phyloP scores from a whole-genome alignment of 2,797 vertebrate genomes.

The Labeo calbasu region DNA sequence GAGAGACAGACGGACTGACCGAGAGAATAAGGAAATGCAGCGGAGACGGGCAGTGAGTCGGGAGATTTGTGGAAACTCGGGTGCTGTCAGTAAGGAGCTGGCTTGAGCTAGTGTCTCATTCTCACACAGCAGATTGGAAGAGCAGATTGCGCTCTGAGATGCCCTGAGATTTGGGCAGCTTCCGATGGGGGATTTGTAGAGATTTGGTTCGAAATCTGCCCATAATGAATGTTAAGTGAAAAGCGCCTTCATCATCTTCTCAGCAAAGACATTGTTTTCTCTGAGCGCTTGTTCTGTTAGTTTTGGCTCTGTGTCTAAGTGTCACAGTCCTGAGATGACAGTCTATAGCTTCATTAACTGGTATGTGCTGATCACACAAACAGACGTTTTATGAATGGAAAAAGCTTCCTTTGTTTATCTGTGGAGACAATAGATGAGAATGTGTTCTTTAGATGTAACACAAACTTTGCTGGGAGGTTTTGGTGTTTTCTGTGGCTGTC shows the following conservation, averaged over 20 bases:
- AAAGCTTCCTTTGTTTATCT: slow-evolving; percentile 25
- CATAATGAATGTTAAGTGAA: slow-evolving; percentile 65
- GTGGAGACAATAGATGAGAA: slow-evolving; percentile 6
- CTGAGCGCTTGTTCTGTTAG: slow-evolving; percentile 38
- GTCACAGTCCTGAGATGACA: slow-evolving; percentile 24
- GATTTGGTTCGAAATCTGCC: slow-evolving; percentile 68
- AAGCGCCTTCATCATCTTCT: slow-evolving; percentile 42
- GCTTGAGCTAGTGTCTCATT: slow-evolving; percentile 35
- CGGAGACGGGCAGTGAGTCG: slow-evolving; percentile 3
- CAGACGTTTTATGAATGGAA: slow-evolving; percentile 20
- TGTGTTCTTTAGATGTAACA: neutral
- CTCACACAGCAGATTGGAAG: slow-evolving; percentile 68
- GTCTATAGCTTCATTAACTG: slow-evolving; percentile 25
- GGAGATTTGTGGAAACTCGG: slow-evolving; percentile 36
- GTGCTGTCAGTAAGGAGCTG: slow-evolving; percentile 52
- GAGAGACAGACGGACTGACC: slow-evolving; percentile 4
- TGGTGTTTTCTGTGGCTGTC: neutral
- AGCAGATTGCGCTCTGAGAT: slow-evolving; percentile 72
- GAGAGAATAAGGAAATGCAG: slow-evolving; percentile 24
- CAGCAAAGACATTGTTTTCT: slow-evolving; percentile 51
- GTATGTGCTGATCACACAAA: slow-evolving; percentile 8
- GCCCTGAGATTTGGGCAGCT: slow-evolving; percentile 68
- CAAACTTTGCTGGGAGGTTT: neutral
- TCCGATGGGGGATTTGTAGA: slow-evolving; percentile 69
- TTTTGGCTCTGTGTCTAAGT: slow-evolving; percentile 37